Conservation (phyloP, 2,113 vertebrate genomes). For the Argyrosomus japonicus region DNA sequence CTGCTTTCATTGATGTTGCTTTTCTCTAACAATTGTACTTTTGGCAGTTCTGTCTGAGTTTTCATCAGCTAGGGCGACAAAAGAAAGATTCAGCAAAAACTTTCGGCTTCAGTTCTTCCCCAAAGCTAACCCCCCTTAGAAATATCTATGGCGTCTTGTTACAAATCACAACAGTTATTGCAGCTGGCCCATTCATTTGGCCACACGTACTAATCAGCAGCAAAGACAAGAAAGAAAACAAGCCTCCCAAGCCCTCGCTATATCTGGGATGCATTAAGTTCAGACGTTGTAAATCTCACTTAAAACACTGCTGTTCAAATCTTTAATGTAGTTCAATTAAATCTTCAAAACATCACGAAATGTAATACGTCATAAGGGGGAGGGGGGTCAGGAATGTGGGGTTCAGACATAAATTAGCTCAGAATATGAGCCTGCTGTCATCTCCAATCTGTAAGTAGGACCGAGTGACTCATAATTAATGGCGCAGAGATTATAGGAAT, state of each 20-base stretch:
- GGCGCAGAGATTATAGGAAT: constrained; percentile 70
- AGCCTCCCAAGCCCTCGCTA: not conserved
- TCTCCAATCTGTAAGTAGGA: constrained; percentile 64
- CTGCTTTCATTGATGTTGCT: not conserved
- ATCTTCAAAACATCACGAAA: constrained; percentile 39
- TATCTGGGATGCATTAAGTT: constrained; percentile 32
- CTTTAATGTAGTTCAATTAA: constrained; percentile 50
- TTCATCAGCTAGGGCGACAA: not conserved
- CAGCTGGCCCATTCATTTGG: not conserved
- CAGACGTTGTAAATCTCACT: constrained; percentile 60
- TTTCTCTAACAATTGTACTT: not conserved
- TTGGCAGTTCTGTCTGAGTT: not conserved
- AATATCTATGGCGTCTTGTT: not conserved
- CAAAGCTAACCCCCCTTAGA: not conserved
- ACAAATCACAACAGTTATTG: constrained; percentile 15
- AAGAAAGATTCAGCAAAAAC: not conserved
- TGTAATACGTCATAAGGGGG: constrained; percentile 40
- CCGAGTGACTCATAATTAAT: constrained; percentile 75
- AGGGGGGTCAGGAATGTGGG: constrained; percentile 69
- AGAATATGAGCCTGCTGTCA: constrained; percentile 71
- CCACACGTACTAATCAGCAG: constrained; percentile 11
- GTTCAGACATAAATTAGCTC: constrained; percentile 76
- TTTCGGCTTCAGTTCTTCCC: not conserved
- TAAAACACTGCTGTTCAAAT: constrained; percentile 24
- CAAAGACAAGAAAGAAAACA: constrained; percentile 31